These are phyloP conservation scores for Neotoma lepida DNA, from an alignment of 2,113 vertebrate genomes.

Conservation along the genomic window DNA sequence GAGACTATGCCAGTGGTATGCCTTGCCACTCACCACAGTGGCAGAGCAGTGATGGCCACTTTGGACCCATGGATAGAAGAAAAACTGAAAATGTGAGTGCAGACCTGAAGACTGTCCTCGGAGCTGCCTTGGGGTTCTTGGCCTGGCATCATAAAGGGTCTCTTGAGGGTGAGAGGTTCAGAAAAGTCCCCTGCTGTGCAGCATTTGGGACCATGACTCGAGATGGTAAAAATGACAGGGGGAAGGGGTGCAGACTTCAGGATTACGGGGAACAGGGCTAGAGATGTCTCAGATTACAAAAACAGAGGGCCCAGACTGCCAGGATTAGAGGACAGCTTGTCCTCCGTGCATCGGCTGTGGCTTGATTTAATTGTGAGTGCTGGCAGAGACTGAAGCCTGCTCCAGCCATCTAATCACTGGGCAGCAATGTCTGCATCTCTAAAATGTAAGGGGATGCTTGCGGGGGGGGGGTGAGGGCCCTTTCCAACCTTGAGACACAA, in stretches of 20 bases:
- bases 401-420: not conserved
- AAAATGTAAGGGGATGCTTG: not conserved
- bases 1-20: not conserved
- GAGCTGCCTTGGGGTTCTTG: not conserved
- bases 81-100: fast-evolving
- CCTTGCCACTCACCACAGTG: not conserved
- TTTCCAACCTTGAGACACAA: not conserved
- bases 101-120: not conserved
- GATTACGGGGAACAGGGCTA: constrained; percentile 48
- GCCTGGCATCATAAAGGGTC: not conserved
- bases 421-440: not conserved
- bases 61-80: not conserved
- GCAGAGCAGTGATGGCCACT: not conserved
- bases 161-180: not conserved
- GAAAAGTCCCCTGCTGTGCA: constrained; percentile 47
- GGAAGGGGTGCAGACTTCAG: not conserved
- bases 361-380: constrained; percentile 56
- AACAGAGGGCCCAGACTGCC: not conserved
- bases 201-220: constrained; percentile 59
- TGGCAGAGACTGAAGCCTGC: constrained; percentile 6
- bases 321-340: constrained; percentile 44
- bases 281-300: not conserved
- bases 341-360: constrained; percentile 16
- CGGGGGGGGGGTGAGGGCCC: not conserved
- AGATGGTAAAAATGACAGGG: not conserved